Evolutionary conservation across 2,888 invertebrate species (phyloP).

Genomic region (Rhagonycha fulva): DNA sequence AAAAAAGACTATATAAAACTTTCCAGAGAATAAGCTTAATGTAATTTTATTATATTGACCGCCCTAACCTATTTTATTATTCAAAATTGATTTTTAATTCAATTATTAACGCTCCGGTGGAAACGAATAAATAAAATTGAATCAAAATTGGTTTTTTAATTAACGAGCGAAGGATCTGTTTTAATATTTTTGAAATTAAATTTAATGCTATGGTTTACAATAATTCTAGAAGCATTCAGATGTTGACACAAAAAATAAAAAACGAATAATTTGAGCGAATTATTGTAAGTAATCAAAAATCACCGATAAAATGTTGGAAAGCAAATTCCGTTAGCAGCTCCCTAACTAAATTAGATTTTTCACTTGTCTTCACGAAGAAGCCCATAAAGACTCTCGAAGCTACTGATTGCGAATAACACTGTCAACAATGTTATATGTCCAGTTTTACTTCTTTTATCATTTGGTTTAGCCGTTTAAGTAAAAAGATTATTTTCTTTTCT

Average conservation of each 20-base stretch:
- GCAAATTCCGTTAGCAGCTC: too few species aligned
- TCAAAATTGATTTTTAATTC: not conserved
- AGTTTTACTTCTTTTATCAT: too few species aligned
- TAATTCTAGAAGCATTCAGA: too few species aligned
- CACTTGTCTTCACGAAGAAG: too few species aligned
- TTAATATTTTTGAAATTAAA: not conserved
- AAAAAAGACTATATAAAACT: not conserved
- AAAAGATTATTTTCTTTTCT: too few species aligned
- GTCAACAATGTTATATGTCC: too few species aligned
- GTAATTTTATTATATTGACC: not conserved
- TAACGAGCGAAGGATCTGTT: not conserved
- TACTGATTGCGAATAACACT: too few species aligned
- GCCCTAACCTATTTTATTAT: not conserved
- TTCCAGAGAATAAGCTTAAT: not conserved
- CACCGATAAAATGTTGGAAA: not conserved
- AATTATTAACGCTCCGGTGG: not conserved
- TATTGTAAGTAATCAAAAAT: not conserved
- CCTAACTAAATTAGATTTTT: too few species aligned
- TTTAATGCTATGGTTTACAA: not conserved
- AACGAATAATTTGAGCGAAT: not conserved
- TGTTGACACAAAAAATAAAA: not conserved
- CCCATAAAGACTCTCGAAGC: too few species aligned
- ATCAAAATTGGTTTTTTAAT: not conserved
- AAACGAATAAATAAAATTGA: not conserved
- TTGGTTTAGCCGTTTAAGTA: too few species aligned